Base-by-base conservation (phyloP, 2,113 vertebrate species). In the Oncorhynchus kisutch region DNA sequence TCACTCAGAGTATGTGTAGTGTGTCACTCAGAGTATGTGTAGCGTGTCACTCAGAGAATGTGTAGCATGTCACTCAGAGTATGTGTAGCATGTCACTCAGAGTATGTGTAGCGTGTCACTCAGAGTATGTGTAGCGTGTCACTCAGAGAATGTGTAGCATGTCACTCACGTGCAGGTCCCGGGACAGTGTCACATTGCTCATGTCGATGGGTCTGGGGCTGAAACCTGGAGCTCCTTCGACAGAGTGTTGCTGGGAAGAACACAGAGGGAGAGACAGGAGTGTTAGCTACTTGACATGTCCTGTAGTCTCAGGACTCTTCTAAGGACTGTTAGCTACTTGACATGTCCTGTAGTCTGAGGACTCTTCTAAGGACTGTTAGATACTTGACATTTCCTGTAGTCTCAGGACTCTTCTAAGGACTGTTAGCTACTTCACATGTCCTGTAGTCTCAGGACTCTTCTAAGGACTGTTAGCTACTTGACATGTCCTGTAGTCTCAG, bases 131-230 rank as follows among this genome's bases (percentile, higher is more conserved):
- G 2, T 64, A 64, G 60, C 51, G 16, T 22, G 27, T 66, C 14
- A 93, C 95, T 93, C 89, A 98, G 29, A 5, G 4, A 3, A 14
- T 20, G 29, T 31, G 29, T 5, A 31, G 29, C 29, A 24, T 24
- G 24, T 67, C 12, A 93, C 95, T 93, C 89, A 98, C 97, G 73
- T 98, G 95, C 78, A 98, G 80, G 54, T 98, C 97, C 90, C 96
- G 93, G 78, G 96, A 97, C 62, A 99, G 94, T 0, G 97, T 97
- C 1, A 99, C 96, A 1, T 99, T 99, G 90, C 96, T 99, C 97
- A 99, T 98, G 76, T 99, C 97, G 4, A 97, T 95, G 8, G 97
- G 96, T 81, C 96, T 92, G 3, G 97, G 97, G 57, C 92, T 95
- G 73, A 98, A 99, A 1, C 95, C 94, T 71, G 96, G 91, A 54